Base-by-base conservation (phyloP, 1,140 invertebrate genomes). In the Carposina sasakii region DNA sequence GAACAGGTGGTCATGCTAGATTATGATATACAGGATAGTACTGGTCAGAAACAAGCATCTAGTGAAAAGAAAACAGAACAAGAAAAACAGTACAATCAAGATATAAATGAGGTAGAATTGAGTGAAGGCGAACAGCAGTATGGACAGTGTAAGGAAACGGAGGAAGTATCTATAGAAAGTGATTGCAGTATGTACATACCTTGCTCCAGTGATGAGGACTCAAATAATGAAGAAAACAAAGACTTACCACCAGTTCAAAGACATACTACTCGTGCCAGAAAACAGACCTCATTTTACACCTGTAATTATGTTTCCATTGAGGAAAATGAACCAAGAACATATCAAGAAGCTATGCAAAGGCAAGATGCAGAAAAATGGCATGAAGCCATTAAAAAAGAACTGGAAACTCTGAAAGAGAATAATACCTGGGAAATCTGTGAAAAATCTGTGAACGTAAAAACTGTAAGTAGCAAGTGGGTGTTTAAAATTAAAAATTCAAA, bases 401-500 rank as follows among this genome's bases (percentile, higher is more conserved):
- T 73, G 3, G 19, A 61, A 30, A 61, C 63, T 9, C 37, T 76
- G 10, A 57, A 52, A 30, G 58, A 70, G 10, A 66, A 66, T 52
- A 62, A 66, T 23, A 64, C 60, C 1, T 66, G 60, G 60, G 8
- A 15, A 15, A 26, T 19, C 6, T 56, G 60, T 56, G 41, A 54
- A 16, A 13, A 42, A 51, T 60, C 57, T 6, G 50, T 17, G 15
- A 50, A 52, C 56, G n/a, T 13, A 19, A 63, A 66, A 6, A 33
- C 33, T 24, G 33, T 69, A 10, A 67, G 61, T 52, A 58, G 57
- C 39, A 64, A 63, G 34, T 63, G 67, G 67, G 61, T 70, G 4
- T 70, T 70, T 52, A 70, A 58, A 48, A 42, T 62, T 12, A 70
- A 70, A 46, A 28, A 40, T 17, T 4, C 5, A n/a, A 54, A 59